Conservation (phyloP, 2,113 vertebrate species). For the Bostrychus sinensis region DNA sequence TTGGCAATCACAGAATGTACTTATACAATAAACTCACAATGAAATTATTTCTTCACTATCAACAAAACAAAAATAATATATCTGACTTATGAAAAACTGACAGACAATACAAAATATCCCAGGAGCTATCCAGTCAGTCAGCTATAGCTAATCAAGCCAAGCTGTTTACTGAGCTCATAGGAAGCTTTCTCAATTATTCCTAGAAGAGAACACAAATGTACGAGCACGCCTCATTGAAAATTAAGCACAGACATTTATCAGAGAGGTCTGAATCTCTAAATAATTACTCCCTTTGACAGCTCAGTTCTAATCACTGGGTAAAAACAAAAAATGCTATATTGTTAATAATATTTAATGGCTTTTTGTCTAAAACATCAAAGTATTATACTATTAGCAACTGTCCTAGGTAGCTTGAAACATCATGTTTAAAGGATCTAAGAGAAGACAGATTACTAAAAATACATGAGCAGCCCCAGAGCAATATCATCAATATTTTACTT, state of each 20-base stretch:
- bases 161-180: too few relatives aligned
- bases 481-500: neutral
- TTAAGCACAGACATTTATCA: neutral
- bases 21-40: neutral
- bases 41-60: neutral
- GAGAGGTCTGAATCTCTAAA: neutral
- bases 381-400: too few relatives aligned
- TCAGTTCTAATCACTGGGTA: neutral
- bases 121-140: neutral
- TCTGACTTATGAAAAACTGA: neutral
- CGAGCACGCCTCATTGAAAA: neutral
- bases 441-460: too few relatives aligned
- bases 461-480: neutral
- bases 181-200: too few relatives aligned
- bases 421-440: too few relatives aligned
- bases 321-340: too few relatives aligned
- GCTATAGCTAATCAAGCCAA: neutral
- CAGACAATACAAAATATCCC: neutral
- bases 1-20: too few relatives aligned
- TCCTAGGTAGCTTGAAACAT: too few relatives aligned
- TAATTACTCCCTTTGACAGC: neutral
- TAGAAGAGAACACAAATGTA: neutral
- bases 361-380: neutral
- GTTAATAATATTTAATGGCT: too few relatives aligned
- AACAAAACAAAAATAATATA: neutral